Evolutionary conservation across 2,888 invertebrate genomes (phyloP).

Genomic region (Drosophila monieri): DNA sequence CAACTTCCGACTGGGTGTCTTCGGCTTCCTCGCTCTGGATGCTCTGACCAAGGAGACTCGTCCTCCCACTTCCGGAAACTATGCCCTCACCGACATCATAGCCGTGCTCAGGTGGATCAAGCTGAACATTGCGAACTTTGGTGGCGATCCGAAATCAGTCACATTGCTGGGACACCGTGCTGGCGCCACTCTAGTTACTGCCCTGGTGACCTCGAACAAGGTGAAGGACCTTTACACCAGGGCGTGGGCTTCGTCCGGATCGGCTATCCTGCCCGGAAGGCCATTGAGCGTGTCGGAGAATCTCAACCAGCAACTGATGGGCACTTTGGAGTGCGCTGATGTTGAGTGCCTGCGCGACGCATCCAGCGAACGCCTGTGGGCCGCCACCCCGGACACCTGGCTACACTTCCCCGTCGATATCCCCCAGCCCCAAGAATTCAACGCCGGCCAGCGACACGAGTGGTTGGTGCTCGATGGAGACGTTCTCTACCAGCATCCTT

Average conservation of each 20-base stretch:
- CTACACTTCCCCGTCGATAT: constrained; percentile 86
- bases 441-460: constrained; percentile 86
- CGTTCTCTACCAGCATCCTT: constrained; percentile 88
- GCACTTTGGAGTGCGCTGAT: constrained; percentile 85
- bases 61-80: constrained; percentile 92
- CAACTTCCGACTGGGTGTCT: constrained; percentile 91
- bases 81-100: constrained; percentile 92
- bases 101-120: constrained; percentile 92
- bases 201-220: constrained; percentile 86
- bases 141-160: constrained; percentile 91
- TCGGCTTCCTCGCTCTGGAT: constrained; percentile 92
- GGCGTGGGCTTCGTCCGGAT: constrained; percentile 92
- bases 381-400: constrained; percentile 90
- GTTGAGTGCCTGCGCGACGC: constrained; percentile 86
- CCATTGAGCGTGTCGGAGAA: constrained; percentile 86
- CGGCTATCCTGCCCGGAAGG: constrained; percentile 89
- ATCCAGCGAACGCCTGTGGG: constrained; percentile 86
- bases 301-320: constrained; percentile 87
- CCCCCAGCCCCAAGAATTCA: constrained; percentile 85
- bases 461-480: constrained; percentile 92
- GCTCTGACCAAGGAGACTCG: constrained; percentile 88
- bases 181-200: constrained; percentile 92
- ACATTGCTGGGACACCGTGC: constrained; percentile 94
- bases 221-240: constrained; percentile 89
- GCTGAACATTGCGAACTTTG: constrained; percentile 92